Evolutionary conservation across 92 coral and sea anemone genomes (phyloP), one percentile per base, ranked within the genome.

Genomic region (Nematostella vectensis): DNA sequence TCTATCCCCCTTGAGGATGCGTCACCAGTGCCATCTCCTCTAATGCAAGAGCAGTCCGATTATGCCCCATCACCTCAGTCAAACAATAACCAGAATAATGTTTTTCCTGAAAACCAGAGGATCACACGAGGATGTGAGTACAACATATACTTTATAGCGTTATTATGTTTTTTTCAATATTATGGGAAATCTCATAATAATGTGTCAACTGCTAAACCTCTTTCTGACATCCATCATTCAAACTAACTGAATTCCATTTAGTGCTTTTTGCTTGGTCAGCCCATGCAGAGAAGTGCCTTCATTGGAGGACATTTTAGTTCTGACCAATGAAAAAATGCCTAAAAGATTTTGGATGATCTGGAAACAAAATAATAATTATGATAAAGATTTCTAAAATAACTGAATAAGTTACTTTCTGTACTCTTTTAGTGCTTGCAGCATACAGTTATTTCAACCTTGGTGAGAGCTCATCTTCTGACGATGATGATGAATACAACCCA

Each of bases 81-180:
- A 55, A 62, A 60, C 44, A 73, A 69, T 52, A 68, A 69, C 20
- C 75, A 77, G 51, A 76, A 81, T 70, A 84, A 83, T 48, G 59
- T 79, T 50, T 85, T 85, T 67, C 98, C 98, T 24, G 98, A 91
- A 50, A 91, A 91, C 59, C 98, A 91, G 72, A 82, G 98, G 44
- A 91, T 91, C 65, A 91, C 98, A 9, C 74, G 98, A 82, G 98
- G 98, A 71, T 75, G 98, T 91, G 50, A 82, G 98, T 61, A 24
- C n/a, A n/a, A n/a, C 25, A 1, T 6, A 12, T 0, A 26, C n/a
- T n/a, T n/a, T n/a, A n/a, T n/a, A n/a, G n/a, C n/a, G n/a, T n/a
- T n/a, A n/a, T n/a, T n/a, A n/a, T n/a, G n/a, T n/a, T n/a, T n/a
- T n/a, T n/a, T n/a, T n/a, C n/a, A n/a, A 17, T 47, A 10, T 6